These are phyloP conservation scores for Pseudomyrmex gracilis DNA, from an alignment of 1,140 invertebrate species.

Conservation along the genomic window DNA sequence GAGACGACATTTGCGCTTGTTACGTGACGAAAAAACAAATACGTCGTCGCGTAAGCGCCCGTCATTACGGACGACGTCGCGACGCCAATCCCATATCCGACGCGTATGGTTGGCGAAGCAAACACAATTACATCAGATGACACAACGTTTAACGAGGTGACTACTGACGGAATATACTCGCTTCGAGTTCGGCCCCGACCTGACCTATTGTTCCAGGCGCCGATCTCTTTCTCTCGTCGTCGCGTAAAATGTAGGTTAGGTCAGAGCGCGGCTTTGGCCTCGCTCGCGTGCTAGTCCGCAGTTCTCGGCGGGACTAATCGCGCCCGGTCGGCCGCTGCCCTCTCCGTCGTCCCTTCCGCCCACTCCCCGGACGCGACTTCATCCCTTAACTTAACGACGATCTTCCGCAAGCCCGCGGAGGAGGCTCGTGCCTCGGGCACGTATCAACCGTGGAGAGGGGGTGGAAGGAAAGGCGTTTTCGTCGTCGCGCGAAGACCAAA, in stretches of 20 bases:
- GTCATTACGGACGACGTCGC: conserved; percentile 26
- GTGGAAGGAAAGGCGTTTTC: conserved; percentile 1
- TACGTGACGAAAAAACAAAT: background rate
- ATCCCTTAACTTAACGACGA: conserved; percentile 48
- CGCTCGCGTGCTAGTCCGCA: conserved; percentile 29
- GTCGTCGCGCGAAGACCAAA: conserved; percentile 13
- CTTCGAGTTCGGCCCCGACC: conserved; percentile 20
- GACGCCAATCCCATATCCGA: conserved; percentile 5
- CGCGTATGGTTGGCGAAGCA: conserved; percentile 6
- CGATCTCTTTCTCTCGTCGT: background rate
- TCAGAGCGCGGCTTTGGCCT: conserved; percentile 6
- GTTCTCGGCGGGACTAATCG: conserved; percentile 30
- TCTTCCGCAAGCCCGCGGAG: conserved; percentile 3
- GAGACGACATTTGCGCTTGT: conserved; percentile 1
- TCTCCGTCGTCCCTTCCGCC: conserved; percentile 6
- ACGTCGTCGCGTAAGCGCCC: background rate
- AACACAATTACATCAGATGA: conserved; percentile 48
- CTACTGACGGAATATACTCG: background rate
- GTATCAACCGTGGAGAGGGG: background rate
- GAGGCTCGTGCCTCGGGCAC: background rate
- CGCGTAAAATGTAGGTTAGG: conserved; percentile 49
- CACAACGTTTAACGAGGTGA: conserved; percentile 33
- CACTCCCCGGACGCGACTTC: conserved; percentile 14
- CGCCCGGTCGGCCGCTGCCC: background rate
- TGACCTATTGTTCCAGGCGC: conserved; percentile 40